A percentile compares a stretch with the other conserved stretches of the same genome.
Conservation (phyloP, 2,113 vertebrate genomes). For the Hipposideros armiger region DNA sequence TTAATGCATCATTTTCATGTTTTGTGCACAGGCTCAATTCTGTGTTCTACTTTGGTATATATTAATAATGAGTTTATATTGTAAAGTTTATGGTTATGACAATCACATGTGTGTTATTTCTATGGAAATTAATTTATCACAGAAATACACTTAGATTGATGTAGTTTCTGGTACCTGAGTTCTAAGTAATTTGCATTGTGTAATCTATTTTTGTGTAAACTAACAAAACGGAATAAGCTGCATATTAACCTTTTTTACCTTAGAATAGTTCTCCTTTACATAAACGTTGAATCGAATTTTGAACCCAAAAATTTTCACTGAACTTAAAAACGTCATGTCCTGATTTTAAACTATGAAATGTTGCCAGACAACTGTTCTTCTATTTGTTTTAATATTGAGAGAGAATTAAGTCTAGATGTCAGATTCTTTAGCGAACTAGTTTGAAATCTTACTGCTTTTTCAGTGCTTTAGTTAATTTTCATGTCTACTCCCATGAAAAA, state of each 20-base stretch:
- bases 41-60: not conserved
- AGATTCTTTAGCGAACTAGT: not conserved
- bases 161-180: not conserved
- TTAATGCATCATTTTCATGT: not conserved
- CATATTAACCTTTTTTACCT: not conserved
- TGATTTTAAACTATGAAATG: conserved; percentile 39
- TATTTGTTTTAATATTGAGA: conserved; percentile 13
- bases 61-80: not conserved
- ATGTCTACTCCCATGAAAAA: not conserved
- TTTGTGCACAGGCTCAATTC: not conserved
- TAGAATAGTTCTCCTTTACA: not conserved
- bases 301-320: not conserved
- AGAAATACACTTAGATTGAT: not conserved
- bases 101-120: not conserved
- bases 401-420: not conserved
- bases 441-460: not conserved
- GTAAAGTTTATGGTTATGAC: not conserved
- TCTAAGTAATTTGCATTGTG: not conserved
- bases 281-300: not conserved
- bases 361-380: not conserved
- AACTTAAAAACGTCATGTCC: not conserved
- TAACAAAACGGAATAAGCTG: not conserved
- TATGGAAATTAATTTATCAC: not conserved
- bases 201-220: not conserved
- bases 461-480: not conserved